Evolutionary conservation across 1,140 invertebrate genomes (phyloP), one percentile per base, ranked within the genome.

Genomic region (Prorops nasuta): DNA sequence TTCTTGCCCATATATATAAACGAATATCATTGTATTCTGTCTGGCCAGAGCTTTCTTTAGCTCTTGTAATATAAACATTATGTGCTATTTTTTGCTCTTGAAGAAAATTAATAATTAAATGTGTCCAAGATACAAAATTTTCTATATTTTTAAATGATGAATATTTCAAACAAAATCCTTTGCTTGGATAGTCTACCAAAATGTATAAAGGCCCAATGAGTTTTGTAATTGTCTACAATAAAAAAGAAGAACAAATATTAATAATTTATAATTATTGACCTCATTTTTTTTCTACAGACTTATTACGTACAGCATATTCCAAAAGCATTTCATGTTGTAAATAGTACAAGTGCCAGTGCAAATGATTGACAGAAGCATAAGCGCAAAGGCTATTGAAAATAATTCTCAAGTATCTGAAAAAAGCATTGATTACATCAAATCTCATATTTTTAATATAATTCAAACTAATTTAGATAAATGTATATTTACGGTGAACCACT

Each of bases 351-450:
- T 92, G 90, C 66, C 84, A 86, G 65, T 92, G 89, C 24, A 87
- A 79, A 75, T 92, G 89, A 74, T 92, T 92, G 0, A 92, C 86
- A 20, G 89, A 90, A 32, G 89, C 88, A 71, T 83, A 81, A 15
- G 83, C 89, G 76, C 88, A 87, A 17, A 91, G 70, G 65, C 88
- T 86, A 73, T 92, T 92, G 64, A 89, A 91, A 21, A 81, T 82
- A 34, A 88, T 71, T 45, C 85, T 78, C 7, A 90, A 72, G 62
- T 79, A 69, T 42, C 69, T 72, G 56, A 53, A 50, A 44, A 28
- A 44, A 50, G n/a, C 6, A 6, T 39, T 12, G 1, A 15, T 42
- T 31, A 7, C 36, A 15, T 14, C 2, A 44, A 9, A 15, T 28
- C n/a, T 6, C 3, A 32, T 36, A 14, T 42, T 21, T 17, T 22